phyloP scores from a whole-genome alignment of 2,113 vertebrate genomes.

The Chloroceryle aenea region DNA sequence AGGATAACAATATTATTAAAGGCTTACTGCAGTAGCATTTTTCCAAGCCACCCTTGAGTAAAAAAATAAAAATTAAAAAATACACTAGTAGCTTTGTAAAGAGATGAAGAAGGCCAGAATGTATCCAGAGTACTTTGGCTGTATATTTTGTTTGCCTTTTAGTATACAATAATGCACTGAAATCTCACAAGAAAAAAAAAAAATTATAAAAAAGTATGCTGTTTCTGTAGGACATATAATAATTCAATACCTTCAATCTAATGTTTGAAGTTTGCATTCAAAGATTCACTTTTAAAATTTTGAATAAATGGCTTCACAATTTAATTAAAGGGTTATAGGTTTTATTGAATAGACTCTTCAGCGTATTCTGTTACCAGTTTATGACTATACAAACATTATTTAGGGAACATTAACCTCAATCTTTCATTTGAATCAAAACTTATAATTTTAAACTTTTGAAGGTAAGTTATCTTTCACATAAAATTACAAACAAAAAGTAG shows the following conservation, averaged over 20 bases:
- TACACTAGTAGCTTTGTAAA: background rate
- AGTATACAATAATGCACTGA: background rate
- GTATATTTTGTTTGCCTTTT: background rate
- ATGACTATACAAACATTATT: background rate
- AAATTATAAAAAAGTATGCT: background rate
- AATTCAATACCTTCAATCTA: background rate
- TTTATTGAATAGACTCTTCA: background rate
- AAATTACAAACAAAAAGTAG: conserved; percentile 52
- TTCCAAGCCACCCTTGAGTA: background rate
- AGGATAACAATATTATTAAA: background rate
- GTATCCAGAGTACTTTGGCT: background rate
- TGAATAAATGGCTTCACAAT: background rate
- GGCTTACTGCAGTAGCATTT: background rate
- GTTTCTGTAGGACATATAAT: background rate
- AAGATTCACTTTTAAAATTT: background rate
- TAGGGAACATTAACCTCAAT: conserved; percentile 40
- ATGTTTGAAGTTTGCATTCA: background rate
- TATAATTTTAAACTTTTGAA: conserved; percentile 17
- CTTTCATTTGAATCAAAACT: conserved; percentile 2
- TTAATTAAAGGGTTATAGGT: conserved; percentile 17
- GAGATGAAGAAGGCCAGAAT: background rate
- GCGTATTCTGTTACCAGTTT: background rate
- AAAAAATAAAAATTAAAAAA: background rate
- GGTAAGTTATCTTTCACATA: conserved; percentile 3
- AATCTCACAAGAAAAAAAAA: background rate